Evolutionary conservation across 2,888 invertebrate species (phyloP).

Genomic region (Ypsolopha sequella): DNA sequence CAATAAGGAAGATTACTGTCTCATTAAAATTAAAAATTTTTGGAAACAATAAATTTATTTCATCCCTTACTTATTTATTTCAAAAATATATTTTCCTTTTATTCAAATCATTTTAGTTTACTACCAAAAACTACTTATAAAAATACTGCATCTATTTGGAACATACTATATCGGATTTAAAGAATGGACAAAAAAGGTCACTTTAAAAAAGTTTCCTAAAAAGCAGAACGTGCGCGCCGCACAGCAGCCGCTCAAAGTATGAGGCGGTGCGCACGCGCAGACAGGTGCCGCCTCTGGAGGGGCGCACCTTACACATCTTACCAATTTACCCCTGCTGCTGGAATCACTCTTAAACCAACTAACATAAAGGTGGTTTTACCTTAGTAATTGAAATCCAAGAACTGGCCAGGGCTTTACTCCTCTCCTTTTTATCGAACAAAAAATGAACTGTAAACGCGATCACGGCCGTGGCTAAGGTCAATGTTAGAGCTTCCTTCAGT

Average conservation of each 20-base stretch:
- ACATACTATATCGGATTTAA: no score
- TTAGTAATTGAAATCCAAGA: background rate
- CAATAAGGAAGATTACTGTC: no score
- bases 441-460: constrained; percentile 72
- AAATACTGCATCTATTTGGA: no score
- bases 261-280: constrained; percentile 52
- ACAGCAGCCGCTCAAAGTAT: constrained; percentile 19
- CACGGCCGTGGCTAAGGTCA: constrained; percentile 71
- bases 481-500: constrained; percentile 72
- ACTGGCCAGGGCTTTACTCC: constrained; percentile 61
- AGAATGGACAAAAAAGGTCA: no score
- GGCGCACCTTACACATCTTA: constrained; percentile 57
- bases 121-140: no score
- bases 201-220: background rate
- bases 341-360: constrained; percentile 9
- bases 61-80: no score
- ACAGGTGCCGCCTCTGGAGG: constrained; percentile 68
- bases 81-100: no score
- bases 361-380: constrained; percentile 14
- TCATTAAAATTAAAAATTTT: no score
- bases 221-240: background rate
- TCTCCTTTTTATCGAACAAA: constrained; percentile 72
- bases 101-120: no score
- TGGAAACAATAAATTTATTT: no score
- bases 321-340: constrained; percentile 39